Conservation (phyloP, 2,888 invertebrate genomes). For the Dynastes maya region DNA sequence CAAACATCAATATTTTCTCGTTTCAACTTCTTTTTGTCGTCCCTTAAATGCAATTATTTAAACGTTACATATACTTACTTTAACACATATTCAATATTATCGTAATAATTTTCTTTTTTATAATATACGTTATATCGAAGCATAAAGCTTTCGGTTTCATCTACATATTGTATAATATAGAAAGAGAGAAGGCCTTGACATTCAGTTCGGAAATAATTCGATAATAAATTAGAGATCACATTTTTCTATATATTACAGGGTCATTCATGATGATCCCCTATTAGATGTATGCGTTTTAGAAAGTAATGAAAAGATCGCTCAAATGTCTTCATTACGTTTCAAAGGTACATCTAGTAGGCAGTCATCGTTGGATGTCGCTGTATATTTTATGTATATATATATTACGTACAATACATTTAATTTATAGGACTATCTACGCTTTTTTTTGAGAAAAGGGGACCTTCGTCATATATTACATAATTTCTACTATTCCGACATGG, state of each 20-base stretch:
- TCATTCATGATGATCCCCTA: too few relatives aligned
- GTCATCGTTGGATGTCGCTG: background rate
- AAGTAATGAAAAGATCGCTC: too few relatives aligned
- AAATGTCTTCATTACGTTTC: too few relatives aligned
- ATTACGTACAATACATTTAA: constrained; percentile 45
- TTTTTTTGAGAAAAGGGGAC: background rate
- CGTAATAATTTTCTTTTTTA: background rate
- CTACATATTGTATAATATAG: background rate
- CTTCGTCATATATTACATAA: too few relatives aligned
- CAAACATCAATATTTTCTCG: too few relatives aligned
- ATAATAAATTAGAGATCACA: constrained; percentile 54
- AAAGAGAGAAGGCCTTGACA: constrained; percentile 43
- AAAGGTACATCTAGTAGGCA: too few relatives aligned
- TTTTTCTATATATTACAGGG: constrained; percentile 47
- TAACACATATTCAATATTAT: background rate
- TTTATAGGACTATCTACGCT: constrained; percentile 2
- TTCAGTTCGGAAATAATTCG: constrained; percentile 48
- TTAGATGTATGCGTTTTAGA: too few relatives aligned
- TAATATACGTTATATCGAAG: constrained; percentile 36
- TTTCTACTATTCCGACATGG: too few relatives aligned
- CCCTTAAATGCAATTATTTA: constrained; percentile 5
- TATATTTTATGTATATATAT: too few relatives aligned
- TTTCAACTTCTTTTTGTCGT: background rate
- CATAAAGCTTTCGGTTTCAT: constrained; percentile 50
- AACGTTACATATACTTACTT: background rate